A percentile compares a stretch with the other conserved stretches of the same genome.
These are phyloP conservation scores for Etheostoma spectabile DNA, from an alignment of 2,113 vertebrate genomes.

Conservation along the genomic window DNA sequence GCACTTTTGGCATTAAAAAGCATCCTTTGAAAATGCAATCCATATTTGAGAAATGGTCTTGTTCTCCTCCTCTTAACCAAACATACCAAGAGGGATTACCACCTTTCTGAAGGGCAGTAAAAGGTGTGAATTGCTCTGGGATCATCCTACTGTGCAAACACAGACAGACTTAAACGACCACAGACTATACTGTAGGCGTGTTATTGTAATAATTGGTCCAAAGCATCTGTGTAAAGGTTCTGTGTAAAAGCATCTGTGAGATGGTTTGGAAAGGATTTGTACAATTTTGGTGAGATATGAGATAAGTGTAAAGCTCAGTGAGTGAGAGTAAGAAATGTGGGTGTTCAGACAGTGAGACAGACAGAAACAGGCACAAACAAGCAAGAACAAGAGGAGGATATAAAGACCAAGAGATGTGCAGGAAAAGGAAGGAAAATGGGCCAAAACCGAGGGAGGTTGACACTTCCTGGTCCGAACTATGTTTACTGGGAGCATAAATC, in stretches of 20 bases:
- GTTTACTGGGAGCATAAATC: conserved; percentile 55
- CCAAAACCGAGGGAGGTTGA: conserved; percentile 36
- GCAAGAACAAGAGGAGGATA: conserved; percentile 9
- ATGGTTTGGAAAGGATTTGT: neutral
- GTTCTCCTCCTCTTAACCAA: neutral
- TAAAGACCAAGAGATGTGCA: conserved; percentile 10
- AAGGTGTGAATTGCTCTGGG: conserved; percentile 39
- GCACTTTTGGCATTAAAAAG: neutral
- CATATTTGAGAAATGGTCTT: neutral
- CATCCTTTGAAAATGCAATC: neutral
- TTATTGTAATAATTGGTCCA: neutral
- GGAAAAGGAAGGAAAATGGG: conserved; percentile 15
- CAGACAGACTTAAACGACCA: conserved; percentile 4
- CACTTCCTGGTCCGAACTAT: conserved; percentile 57
- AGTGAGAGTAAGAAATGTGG: neutral
- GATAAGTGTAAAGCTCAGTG: neutral
- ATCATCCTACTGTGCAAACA: conserved; percentile 39
- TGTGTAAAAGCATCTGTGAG: neutral
- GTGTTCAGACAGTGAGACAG: conserved; percentile 1
- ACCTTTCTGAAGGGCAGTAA: conserved; percentile 6
- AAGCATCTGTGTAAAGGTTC: neutral
- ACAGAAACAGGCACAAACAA: neutral
- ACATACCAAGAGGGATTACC: neutral
- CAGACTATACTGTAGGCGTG: neutral
- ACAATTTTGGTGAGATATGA: neutral